These are phyloP conservation scores for Tetranychus truncatus DNA, from an alignment of 2,888 invertebrate genomes.

Conservation along the genomic window DNA sequence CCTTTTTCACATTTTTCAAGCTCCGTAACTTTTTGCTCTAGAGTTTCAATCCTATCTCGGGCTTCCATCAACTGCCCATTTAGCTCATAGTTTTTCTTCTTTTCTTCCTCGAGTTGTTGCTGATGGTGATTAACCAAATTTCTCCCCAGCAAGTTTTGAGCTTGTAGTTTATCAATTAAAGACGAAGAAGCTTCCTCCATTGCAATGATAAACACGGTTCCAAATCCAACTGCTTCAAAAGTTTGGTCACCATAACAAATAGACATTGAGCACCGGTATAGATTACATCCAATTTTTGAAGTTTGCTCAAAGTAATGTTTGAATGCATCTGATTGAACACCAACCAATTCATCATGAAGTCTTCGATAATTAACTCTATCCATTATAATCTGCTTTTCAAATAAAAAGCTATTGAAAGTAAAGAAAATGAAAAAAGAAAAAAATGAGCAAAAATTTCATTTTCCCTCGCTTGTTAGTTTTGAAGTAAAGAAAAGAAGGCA, in stretches of 20 bases:
- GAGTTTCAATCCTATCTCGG: neutral
- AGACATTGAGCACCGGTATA: neutral
- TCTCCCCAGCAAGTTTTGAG: neutral
- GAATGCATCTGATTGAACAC: neutral
- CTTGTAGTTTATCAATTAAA: neutral
- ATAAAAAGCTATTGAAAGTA: too few relatives aligned
- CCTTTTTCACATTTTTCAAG: neutral
- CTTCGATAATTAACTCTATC: neutral
- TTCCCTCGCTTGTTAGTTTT: too few relatives aligned
- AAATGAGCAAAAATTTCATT: too few relatives aligned
- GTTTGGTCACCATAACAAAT: neutral
- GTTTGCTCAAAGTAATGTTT: neutral
- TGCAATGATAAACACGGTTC: neutral
- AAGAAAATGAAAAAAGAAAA: too few relatives aligned
- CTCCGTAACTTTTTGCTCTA: neutral
- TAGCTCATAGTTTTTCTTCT: neutral
- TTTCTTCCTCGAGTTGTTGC: neutral
- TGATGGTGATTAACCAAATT: neutral
- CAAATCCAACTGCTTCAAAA: neutral
- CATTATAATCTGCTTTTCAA: neutral
- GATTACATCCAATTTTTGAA: neutral
- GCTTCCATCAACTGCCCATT: neutral
- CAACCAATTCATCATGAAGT: neutral
- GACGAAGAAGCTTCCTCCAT: neutral
- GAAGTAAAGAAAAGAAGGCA: too few relatives aligned